These are phyloP conservation scores for Podarcis siculus DNA, from an alignment of 2,797 vertebrate species.

Conservation along the genomic window DNA sequence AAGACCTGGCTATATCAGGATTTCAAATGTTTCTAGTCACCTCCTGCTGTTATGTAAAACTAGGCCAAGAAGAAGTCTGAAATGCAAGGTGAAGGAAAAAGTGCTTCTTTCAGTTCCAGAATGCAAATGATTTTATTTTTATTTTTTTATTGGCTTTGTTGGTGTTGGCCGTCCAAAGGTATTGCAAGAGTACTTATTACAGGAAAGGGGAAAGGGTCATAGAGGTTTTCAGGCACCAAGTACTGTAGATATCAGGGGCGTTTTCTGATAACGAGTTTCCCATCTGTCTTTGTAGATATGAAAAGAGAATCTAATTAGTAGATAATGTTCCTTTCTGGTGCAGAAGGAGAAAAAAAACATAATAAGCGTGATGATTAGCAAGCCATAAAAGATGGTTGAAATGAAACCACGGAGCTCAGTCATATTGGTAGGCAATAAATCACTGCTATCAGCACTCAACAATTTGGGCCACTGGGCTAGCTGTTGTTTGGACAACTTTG, in stretches of 20 bases:
- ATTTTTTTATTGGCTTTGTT: not conserved
- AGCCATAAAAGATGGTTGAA: not conserved
- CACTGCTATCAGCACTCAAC: too few relatives aligned
- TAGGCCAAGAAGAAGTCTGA: not conserved
- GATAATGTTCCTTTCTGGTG: not conserved
- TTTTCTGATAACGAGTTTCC: not conserved
- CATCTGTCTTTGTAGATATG: not conserved
- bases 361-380: not conserved
- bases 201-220: not conserved
- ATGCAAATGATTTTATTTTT: not conserved
- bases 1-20: not conserved
- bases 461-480: not conserved
- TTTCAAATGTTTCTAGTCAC: not conserved
- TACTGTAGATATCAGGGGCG: not conserved
- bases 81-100: not conserved
- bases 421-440: too few relatives aligned
- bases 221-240: not conserved
- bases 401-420: not conserved
- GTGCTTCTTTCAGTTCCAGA: not conserved
- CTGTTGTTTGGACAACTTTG: not conserved
- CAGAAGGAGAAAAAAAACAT: not conserved
- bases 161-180: not conserved
- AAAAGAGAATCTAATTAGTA: not conserved
- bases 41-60: not conserved
- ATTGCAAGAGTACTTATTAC: not conserved